phyloP scores from a whole-genome alignment of 2,888 invertebrate species.

The Anthrax anthrax region DNA sequence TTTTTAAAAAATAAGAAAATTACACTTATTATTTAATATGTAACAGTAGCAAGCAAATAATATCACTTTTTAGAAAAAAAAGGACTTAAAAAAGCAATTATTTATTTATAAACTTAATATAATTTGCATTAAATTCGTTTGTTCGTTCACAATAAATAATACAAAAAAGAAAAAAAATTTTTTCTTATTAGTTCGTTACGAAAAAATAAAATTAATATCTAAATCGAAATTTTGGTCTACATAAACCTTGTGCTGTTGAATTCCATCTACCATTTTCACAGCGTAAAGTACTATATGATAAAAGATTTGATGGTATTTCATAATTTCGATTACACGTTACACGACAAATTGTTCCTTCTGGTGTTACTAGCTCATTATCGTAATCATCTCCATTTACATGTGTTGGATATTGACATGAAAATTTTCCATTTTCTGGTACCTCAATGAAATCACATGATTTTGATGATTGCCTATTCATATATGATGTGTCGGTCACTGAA shows the following conservation, averaged over 20 bases:
- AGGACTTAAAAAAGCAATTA: too few species aligned
- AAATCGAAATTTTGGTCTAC: slow-evolving; percentile 7
- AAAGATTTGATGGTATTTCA: slow-evolving; percentile 12
- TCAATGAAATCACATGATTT: slow-evolving; percentile 10
- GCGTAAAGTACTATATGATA: slow-evolving; percentile 7
- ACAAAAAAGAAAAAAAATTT: too few species aligned
- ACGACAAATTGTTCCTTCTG: slow-evolving; percentile 13
- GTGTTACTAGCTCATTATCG: slow-evolving; percentile 10
- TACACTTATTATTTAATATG: too few species aligned
- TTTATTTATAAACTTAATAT: too few species aligned
- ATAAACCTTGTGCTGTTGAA: slow-evolving; percentile 11
- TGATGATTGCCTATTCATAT: background rate
- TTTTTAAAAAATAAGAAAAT: too few species aligned
- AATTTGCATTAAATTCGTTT: too few species aligned
- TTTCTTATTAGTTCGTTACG: too few species aligned
- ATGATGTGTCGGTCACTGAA: background rate
- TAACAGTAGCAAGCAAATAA: too few species aligned
- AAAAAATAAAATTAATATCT: background rate
- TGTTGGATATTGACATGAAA: slow-evolving; percentile 13
- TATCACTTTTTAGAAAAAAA: too few species aligned
- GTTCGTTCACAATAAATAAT: too few species aligned
- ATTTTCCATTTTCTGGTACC: slow-evolving; percentile 14
- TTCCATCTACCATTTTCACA: slow-evolving; percentile 14
- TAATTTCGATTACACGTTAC: slow-evolving; percentile 12
- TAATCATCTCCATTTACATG: slow-evolving; percentile 6